Conservation (phyloP, 2,797 vertebrate species). For the Rousettus madagascariensis region DNA sequence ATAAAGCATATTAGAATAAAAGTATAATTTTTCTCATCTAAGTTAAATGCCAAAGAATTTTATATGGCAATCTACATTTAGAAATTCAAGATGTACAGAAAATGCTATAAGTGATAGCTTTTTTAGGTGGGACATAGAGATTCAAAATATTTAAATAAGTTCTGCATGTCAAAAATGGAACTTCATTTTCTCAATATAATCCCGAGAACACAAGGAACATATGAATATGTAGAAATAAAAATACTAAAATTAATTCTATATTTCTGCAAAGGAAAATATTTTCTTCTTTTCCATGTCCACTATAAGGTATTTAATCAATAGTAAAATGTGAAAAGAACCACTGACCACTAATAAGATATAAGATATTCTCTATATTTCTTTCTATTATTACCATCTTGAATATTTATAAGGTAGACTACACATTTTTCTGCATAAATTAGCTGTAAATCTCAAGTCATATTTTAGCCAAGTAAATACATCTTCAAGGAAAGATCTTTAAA, state of each 20-base stretch:
- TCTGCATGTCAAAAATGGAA: slow-evolving; percentile 19
- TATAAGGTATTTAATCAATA: slow-evolving; percentile 35
- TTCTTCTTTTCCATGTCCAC: slow-evolving; percentile 35
- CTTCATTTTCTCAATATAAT: background rate
- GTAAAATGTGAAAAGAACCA: slow-evolving; percentile 64
- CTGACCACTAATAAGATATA: slow-evolving; percentile 70
- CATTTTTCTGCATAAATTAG: slow-evolving; percentile 71
- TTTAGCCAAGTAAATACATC: slow-evolving; percentile 58
- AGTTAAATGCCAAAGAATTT: background rate
- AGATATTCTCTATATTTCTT: slow-evolving; percentile 68
- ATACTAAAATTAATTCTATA: slow-evolving; percentile 45
- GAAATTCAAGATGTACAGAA: background rate
- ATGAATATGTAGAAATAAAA: background rate
- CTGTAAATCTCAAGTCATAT: slow-evolving; percentile 65
- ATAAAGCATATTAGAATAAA: background rate
- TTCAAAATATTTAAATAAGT: slow-evolving; percentile 46
- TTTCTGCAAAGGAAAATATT: slow-evolving; percentile 50
- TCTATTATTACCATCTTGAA: slow-evolving; percentile 76
- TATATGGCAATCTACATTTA: background rate
- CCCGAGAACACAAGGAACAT: background rate
- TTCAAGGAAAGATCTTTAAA: slow-evolving; percentile 54
- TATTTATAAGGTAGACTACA: slow-evolving; percentile 79
- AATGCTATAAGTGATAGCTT: background rate
- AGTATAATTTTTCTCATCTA: background rate
- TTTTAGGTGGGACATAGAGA: background rate